Base-by-base conservation (phyloP, 1,140 invertebrate species). In the Drosophila nikananu region DNA sequence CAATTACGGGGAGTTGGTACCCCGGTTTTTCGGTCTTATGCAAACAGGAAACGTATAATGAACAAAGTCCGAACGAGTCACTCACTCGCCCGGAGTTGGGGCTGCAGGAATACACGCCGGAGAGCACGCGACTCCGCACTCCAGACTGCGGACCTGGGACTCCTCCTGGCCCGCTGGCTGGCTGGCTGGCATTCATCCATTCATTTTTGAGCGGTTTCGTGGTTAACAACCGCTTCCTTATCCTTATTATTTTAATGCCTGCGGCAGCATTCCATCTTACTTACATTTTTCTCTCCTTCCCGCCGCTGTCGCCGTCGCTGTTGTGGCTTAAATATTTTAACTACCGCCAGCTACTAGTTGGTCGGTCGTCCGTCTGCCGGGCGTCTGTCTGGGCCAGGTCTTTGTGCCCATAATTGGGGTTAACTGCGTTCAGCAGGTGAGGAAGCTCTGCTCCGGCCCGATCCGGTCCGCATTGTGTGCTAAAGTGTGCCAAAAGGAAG, bases 161-260 rank as follows among this genome's bases (percentile, higher is more conserved):
- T 76, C 48, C 46, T 51, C 62, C 35, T 12, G 46, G 39, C 61
- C 10, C 17, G 12, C 59, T 25, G 15, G 15, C 37, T 59, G 30
- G 12, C 59, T 25, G 15, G 15, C 37, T 59, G 30, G 61, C 66
- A 75, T 84, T 90, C 81, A 90, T 81, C 89, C 86, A 89, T 84
- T 90, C 78, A 90, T 90, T 84, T 87, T 89, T 90, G 86, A 90
- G 81, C 86, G 81, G 75, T 89, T 89, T 90, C 86, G 86, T 89
- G 86, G 86, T 89, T 89, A 89, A 89, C 86, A 89, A 89, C 81
- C 86, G 86, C 86, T 89, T 89, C 86, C 86, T 89, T 89, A 89
- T 89, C 86, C 86, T 90, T 89, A 89, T 89, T 89, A 89, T 89
- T 89, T 89, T 90, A 89, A 89, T 89, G 86, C 86, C 86, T 89